A percentile compares a stretch with the other conserved stretches of the same genome.
Evolutionary conservation across 2,888 invertebrate genomes (phyloP).

Genomic region (Volucella inanis): DNA sequence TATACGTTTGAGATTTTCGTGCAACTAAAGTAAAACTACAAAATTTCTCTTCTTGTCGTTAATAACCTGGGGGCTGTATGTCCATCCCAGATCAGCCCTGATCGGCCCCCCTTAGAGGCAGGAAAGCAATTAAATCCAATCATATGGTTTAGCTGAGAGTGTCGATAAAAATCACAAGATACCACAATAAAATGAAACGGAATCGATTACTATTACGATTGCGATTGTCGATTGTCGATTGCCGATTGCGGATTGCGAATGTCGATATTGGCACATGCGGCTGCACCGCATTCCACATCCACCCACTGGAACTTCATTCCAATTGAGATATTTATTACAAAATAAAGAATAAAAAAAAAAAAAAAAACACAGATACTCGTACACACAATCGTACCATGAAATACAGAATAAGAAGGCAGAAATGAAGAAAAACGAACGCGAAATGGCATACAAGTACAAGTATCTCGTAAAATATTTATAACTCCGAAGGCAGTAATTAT

Average conservation of each 20-base stretch:
- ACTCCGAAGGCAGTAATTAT: conserved; percentile 71
- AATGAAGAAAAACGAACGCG: conserved; percentile 21
- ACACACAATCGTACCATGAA: neutral
- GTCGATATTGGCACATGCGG: neutral
- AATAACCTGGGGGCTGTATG: too few relatives aligned
- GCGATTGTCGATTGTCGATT: too few relatives aligned
- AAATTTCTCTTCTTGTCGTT: too few relatives aligned
- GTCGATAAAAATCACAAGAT: conserved; percentile 60
- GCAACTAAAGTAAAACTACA: too few relatives aligned
- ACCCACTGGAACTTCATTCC: conserved; percentile 74
- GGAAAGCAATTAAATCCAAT: conserved; percentile 58
- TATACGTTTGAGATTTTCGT: too few relatives aligned
- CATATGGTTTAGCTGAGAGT: conserved; percentile 24
- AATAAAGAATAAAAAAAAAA: conserved; percentile 33
- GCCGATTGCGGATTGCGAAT: conserved; percentile 2
- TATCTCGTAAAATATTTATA: conserved; percentile 60
- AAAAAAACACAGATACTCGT: neutral
- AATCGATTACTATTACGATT: conserved; percentile 27
- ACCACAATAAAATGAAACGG: conserved; percentile 36
- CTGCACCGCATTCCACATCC: conserved; percentile 70
- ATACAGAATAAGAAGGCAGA: neutral
- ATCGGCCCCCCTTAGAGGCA: conserved; percentile 7
- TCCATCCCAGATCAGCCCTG: too few relatives aligned
- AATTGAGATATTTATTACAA: conserved; percentile 71
- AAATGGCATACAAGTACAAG: conserved; percentile 11